Base-by-base conservation (phyloP, 2,797 vertebrate species). In the Merluccius polli region DNA sequence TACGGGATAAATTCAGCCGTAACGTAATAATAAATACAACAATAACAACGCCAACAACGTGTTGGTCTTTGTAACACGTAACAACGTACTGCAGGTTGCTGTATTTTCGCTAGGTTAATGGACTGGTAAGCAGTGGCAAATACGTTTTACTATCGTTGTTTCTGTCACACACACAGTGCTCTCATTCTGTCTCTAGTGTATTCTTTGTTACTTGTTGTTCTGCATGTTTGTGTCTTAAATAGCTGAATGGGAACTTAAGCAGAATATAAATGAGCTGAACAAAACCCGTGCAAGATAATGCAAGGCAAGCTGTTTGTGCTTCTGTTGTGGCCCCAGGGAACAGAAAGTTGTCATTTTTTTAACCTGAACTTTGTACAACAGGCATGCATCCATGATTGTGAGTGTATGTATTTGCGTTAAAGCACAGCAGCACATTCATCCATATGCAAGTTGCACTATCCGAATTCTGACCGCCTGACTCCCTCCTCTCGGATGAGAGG, bases 321-420 rank as follows among this genome's bases (percentile, higher is more conserved):
- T 63, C n/a, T 63, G 52, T 63, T 63, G n/a, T 63, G 8, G n/a
- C 52, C 52, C 52, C 52, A 3, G 52, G 52, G 79, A 30, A 67
- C 78, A 82, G n/a, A 63, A 11, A 63, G 52, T 10, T 24, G n/a
- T 24, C 10, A 63, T n/a, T 24, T n/a, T 24, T 63, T 63, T 24
- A 63, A 63, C 52, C 9, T 63, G n/a, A 27, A n/a, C n/a, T 63
- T 63, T 11, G 27, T 10, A 27, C 52, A 63, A n/a, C 48, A 52
- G 48, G 6, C 18, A 52, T 52, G 48, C 48, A 52, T 18, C 5
- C 48, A 52, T 52, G 18, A n/a, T 21, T 21, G 21, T 52, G 48
- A 18, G 16, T 11, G 21, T 11, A 21, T 35, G 33, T 35, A 8
- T 35, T 35, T n/a, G n/a, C n/a, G n/a, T 35, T 35, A 21, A 11